A percentile compares a stretch with the other conserved stretches of the same genome.
These are phyloP conservation scores for Caradrina kadenii DNA, from an alignment of 2,888 invertebrate species.

Conservation along the genomic window DNA sequence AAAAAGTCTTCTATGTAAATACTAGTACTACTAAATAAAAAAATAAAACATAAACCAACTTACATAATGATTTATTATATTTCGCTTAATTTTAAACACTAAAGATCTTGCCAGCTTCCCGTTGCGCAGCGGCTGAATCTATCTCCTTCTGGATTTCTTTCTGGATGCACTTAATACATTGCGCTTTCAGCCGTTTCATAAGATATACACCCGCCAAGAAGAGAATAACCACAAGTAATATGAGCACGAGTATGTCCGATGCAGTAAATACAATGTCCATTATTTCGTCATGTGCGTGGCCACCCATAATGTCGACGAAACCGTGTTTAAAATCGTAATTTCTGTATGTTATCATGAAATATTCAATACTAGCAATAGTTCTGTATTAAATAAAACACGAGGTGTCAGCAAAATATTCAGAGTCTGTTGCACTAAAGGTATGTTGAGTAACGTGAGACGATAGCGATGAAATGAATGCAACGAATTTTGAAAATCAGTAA, in stretches of 20 bases:
- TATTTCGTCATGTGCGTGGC: conserved; percentile 76
- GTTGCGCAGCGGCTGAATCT: conserved; percentile 43
- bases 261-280: conserved; percentile 68
- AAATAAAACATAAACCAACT: conserved; percentile 45
- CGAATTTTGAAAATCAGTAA: background rate
- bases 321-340: conserved; percentile 43
- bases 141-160: conserved; percentile 70
- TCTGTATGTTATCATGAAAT: conserved; percentile 52
- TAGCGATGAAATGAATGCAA: conserved; percentile 1
- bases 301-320: conserved; percentile 57
- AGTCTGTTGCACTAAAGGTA: conserved; percentile 8
- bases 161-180: conserved; percentile 66
- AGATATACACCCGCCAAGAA: conserved; percentile 65
- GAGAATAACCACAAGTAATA: conserved; percentile 67
- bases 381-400: conserved; percentile 42
- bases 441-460: conserved; percentile 27
- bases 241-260: conserved; percentile 69
- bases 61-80: conserved; percentile 48
- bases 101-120: conserved; percentile 49
- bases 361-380: conserved; percentile 35
- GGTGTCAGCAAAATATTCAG: conserved; percentile 32
- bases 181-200: conserved; percentile 64
- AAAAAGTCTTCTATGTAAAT: too few relatives aligned
- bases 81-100: conserved; percentile 25
- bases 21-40: background rate